phyloP scores from a whole-genome alignment of 2,888 invertebrate genomes.

The Arrhopalites spinosus region DNA sequence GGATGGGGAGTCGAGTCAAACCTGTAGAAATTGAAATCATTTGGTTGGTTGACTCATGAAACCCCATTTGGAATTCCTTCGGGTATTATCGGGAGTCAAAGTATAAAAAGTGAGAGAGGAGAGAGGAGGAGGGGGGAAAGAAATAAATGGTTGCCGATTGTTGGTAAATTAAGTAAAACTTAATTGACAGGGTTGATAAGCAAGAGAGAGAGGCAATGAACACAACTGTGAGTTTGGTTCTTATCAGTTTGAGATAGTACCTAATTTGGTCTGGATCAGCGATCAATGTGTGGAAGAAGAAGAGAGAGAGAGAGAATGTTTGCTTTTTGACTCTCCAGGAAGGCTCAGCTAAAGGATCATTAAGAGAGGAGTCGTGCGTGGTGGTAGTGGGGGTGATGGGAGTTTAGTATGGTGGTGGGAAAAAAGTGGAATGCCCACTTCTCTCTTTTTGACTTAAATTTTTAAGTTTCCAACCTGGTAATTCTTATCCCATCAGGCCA shows the following conservation, averaged over 20 bases:
- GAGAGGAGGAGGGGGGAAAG: conserved; percentile 5
- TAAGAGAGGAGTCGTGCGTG: conserved; percentile 30
- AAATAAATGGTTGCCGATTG: conserved; percentile 31
- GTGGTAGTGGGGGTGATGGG: conserved; percentile 5
- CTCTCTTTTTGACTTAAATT: conserved; percentile 36
- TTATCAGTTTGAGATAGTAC: conserved; percentile 15
- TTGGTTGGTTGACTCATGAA: too few relatives aligned
- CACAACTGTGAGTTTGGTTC: conserved; percentile 13
- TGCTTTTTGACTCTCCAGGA: conserved; percentile 30
- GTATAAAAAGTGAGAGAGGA: neutral
- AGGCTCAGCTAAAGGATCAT: conserved; percentile 27
- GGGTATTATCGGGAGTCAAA: conserved; percentile 9
- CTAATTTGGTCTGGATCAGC: conserved; percentile 28
- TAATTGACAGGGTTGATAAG: conserved; percentile 35
- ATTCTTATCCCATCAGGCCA: conserved; percentile 35
- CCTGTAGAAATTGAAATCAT: too few relatives aligned
- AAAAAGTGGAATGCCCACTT: conserved; percentile 36
- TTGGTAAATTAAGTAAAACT: conserved; percentile 35
- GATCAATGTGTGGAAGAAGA: neutral
- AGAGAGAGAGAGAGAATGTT: conserved; percentile 19
- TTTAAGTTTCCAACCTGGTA: conserved; percentile 24
- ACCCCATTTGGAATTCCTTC: conserved; percentile 11
- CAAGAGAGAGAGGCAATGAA: neutral
- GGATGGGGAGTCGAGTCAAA: too few relatives aligned
- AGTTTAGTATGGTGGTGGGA: conserved; percentile 9